Base-by-base conservation (phyloP, 2,888 invertebrate genomes). In the Limnephilus marmoratus region DNA sequence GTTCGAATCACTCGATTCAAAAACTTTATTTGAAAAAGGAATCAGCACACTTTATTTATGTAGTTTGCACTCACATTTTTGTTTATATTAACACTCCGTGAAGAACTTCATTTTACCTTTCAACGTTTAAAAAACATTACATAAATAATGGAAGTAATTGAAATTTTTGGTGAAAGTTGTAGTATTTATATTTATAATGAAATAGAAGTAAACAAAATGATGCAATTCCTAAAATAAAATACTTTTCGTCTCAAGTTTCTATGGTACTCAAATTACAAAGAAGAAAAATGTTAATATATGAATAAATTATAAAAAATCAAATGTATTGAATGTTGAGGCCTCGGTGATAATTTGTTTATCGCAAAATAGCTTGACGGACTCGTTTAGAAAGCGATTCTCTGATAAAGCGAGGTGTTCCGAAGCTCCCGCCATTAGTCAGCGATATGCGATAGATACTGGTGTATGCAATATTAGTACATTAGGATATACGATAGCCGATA, bases 321-420 rank as follows among this genome's bases (percentile, higher is more conserved):
- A n/a, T 68, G 2, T n/a, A 68, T n/a, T 68, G 24, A 24, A 68
- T 1, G 7, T 18, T 68, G 18, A 68, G 18, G 24, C 68, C 68
- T 68, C 68, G 0, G 68, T 68, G 34, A 15, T 89, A 45, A 89
- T 89, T 18, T 89, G 81, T 89, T 41, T 41, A 89, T 68, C 15
- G 41, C 88, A n/a, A 89, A 89, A 80, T 81, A 31, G 81, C 37
- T 89, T 29, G 68, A 89, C 80, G 88, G 37, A 89, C 90, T 82
- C 82, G 90, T 82, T 90, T 90, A 82, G 90, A 81, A 82, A 90
- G 90, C 49, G 90, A 90, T 90, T 80, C 81, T n/a, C 90, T 11
- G 90, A 90, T 90, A 90, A 89, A 90, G 81, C 37, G 81, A 29
- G 81, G 41, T 89, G 80, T 89, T 80, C 41, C 41, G 89, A 15